Evolutionary conservation across 2,113 vertebrate species (phyloP).

Genomic region (Larimichthys polyactis): DNA sequence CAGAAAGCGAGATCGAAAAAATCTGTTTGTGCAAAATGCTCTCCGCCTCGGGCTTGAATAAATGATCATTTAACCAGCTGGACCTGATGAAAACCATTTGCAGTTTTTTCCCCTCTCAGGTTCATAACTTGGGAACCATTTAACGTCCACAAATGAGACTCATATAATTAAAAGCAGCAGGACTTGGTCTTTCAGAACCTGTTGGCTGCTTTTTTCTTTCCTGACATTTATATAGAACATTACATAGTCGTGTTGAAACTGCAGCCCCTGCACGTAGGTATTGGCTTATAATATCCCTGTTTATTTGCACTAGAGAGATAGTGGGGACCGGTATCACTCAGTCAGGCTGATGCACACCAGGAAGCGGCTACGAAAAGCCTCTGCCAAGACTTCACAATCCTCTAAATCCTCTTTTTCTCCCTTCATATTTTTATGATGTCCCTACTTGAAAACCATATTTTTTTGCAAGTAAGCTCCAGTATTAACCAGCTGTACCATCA

Average conservation of each 20-base stretch:
- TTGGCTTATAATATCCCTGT: neutral
- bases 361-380: neutral
- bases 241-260: neutral
- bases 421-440: neutral
- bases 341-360: neutral
- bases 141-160: neutral
- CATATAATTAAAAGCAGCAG: slow-evolving; percentile 22
- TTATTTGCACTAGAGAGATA: neutral
- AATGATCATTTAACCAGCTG: neutral
- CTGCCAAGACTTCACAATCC: neutral
- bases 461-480: neutral
- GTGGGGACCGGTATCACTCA: neutral
- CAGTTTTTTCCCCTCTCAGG: neutral
- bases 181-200: neutral
- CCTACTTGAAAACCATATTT: neutral
- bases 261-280: too few species aligned
- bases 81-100: slow-evolving; percentile 13
- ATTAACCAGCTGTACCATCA: neutral
- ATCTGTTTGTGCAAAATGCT: too few species aligned
- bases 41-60: neutral
- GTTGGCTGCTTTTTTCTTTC: neutral
- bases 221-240: neutral
- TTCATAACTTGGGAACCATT: slow-evolving; percentile 8
- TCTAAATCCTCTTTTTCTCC: neutral
- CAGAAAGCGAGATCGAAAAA: neutral